phyloP scores from a whole-genome alignment of 2,113 vertebrate genomes.

The Menidia beryllina region DNA sequence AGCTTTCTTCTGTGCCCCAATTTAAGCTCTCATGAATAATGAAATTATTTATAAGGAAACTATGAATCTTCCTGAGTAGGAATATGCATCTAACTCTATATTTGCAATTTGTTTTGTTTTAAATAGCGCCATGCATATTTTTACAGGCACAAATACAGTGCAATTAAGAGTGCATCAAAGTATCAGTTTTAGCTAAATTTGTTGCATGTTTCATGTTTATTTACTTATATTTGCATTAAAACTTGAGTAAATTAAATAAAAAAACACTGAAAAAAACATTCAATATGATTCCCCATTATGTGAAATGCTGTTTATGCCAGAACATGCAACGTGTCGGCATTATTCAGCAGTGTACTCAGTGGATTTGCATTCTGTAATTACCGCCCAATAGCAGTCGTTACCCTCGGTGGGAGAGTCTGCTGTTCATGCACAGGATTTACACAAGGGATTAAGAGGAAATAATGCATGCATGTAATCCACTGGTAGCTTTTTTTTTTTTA shows the following conservation, averaged over 20 bases:
- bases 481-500: constrained; percentile 1
- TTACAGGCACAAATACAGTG: background rate
- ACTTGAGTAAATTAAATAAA: background rate
- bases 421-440: constrained; percentile 1
- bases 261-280: background rate
- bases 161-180: background rate
- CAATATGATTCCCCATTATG: background rate
- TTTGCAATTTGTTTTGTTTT: background rate
- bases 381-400: constrained; percentile 5
- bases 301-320: constrained; percentile 1
- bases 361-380: constrained; percentile 22
- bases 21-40: constrained; percentile 69
- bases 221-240: background rate
- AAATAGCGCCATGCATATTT: background rate
- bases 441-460: constrained; percentile 16
- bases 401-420: constrained; percentile 5
- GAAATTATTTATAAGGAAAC: constrained; percentile 50
- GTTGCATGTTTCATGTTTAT: background rate
- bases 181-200: background rate
- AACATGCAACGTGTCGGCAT: constrained; percentile 1
- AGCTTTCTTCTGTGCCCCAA: constrained; percentile 60
- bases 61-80: constrained; percentile 13
- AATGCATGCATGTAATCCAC: constrained; percentile 27
- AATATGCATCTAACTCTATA: constrained; percentile 1
- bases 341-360: constrained; percentile 6